These are phyloP conservation scores for Felis chaus DNA, from an alignment of 2,113 vertebrate genomes.

Conservation along the genomic window DNA sequence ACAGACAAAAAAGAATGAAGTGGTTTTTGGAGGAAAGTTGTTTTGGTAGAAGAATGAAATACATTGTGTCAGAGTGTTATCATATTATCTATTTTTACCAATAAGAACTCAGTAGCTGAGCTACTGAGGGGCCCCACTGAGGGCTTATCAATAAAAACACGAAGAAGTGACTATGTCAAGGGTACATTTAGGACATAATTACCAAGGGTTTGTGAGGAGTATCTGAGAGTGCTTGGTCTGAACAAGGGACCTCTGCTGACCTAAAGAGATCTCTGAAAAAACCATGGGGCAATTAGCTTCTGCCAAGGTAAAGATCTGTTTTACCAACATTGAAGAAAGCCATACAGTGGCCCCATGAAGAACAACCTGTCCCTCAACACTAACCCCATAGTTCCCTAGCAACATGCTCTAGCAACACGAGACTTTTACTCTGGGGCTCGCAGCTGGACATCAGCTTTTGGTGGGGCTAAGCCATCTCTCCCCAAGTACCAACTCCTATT, in stretches of 20 bases:
- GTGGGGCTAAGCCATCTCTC: not conserved
- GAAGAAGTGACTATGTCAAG: not conserved
- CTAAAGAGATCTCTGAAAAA: not conserved
- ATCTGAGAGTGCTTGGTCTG: not conserved
- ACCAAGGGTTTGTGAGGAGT: not conserved
- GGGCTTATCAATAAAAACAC: not conserved
- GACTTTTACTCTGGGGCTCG: not conserved
- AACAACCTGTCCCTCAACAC: not conserved
- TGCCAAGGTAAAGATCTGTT: not conserved
- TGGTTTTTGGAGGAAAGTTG: not conserved
- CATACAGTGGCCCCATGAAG: not conserved
- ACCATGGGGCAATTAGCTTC: not conserved
- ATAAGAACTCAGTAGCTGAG: not conserved
- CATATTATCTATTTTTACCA: not conserved
- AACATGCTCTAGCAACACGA: not conserved
- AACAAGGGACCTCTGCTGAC: not conserved
- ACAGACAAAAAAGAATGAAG: not conserved
- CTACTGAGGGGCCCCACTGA: not conserved
- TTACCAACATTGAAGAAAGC: not conserved
- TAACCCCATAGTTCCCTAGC: not conserved
- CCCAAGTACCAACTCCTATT: not conserved
- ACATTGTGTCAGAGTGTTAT: not conserved
- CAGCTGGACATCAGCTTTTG: not conserved
- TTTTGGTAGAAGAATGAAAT: not conserved
- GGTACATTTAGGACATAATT: not conserved